Base-by-base conservation (phyloP, 2,888 invertebrate genomes). In the Lithodes maja region DNA sequence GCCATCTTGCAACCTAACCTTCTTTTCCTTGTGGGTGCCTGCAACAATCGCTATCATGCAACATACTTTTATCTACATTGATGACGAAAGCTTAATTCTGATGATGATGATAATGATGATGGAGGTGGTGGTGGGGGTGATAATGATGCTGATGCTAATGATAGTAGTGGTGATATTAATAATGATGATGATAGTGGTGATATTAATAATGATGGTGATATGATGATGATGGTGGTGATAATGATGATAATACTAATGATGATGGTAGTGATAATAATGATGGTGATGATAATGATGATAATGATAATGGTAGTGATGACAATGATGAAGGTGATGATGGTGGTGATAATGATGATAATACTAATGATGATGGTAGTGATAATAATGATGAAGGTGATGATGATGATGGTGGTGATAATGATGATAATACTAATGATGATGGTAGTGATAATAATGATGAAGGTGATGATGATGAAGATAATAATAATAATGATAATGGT, bases 401-500 rank as follows among this genome's bases (percentile, higher is more conserved):
- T 82, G 1, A 17, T 82, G 2, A 5, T 82, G 82, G 1, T 55
- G 61, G 1, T 53, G 68, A 1, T 68, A 55, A 82, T 82, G 82
- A 82, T 82, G 68, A 82, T 82, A 52, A 2, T 82, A 61, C 1
- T 82, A 55, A 55, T 82, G 82, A 55, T 82, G 82, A 55, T 82
- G 82, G 1, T 82, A 17, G 1, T 54, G 82, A 61, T 82, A 2
- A 54, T 15, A 33, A 55, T 69, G 17, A 68, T 82, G 82, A 68
- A 55, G 50, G 61, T 82, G 7, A 82, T 61, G 82, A 82, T 82
- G 61, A 82, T 82, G 82, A 82, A 55, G 68, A 82, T 68, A 55
- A 55, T 82, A 55, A 82, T 82, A 55, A 82, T 82, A 55, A 82
- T 82, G 82, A 82, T 82, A 55, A 80, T 80, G 80, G 54, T 54